Conservation (phyloP, 2,888 invertebrate genomes). For the Embidobia sp. region DNA sequence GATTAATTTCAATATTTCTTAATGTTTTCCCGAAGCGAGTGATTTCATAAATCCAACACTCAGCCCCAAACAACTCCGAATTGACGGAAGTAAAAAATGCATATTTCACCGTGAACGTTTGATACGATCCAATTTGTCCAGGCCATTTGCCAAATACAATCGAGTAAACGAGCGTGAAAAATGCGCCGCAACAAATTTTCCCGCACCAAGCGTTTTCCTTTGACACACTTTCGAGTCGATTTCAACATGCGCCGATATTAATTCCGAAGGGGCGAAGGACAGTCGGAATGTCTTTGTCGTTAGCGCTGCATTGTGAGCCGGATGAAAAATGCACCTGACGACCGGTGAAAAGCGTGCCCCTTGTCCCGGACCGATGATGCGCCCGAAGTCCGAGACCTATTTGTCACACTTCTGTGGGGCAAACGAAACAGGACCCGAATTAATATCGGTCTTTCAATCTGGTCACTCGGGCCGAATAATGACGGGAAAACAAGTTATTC, state of each 20-base stretch:
- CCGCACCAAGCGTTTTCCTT: conserved; percentile 10
- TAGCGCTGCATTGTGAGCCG: conserved; percentile 2
- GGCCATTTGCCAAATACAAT: too few species aligned
- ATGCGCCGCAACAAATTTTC: conserved; percentile 18
- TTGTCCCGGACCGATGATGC: conserved; percentile 12
- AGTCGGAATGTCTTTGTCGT: conserved; percentile 30
- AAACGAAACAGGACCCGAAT: too few species aligned
- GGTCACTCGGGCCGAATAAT: too few species aligned
- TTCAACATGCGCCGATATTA: conserved; percentile 29
- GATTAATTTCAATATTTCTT: too few species aligned
- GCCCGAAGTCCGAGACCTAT: conserved; percentile 18
- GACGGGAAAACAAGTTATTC: too few species aligned
- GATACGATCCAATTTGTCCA: background rate
- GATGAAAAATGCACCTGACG: conserved; percentile 35
- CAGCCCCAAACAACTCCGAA: too few species aligned
- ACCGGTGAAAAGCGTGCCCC: conserved; percentile 21
- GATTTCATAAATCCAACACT: too few species aligned
- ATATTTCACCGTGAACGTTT: background rate
- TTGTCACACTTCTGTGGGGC: conserved; percentile 24
- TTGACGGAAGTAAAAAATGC: background rate
- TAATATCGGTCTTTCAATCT: too few species aligned
- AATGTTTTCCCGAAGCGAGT: too few species aligned
- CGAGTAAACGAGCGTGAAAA: too few species aligned
- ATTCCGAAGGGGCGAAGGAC: conserved; percentile 11
- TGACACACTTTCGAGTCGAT: conserved; percentile 37